Conservation (phyloP, 2,797 vertebrate species). For the Falco concolor region DNA sequence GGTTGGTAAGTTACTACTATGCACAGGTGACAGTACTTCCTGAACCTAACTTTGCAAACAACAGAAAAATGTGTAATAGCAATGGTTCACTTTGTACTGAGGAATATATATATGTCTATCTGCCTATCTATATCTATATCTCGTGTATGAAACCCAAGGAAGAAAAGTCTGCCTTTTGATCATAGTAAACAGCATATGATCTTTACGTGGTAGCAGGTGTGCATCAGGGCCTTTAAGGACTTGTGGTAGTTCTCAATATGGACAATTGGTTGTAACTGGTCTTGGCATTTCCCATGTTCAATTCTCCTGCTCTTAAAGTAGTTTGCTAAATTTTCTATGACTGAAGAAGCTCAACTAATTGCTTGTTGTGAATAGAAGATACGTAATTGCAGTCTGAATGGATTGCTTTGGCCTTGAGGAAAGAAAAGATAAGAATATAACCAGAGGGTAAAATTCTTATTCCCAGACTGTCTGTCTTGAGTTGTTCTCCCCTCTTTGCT, state of each 20-base stretch:
- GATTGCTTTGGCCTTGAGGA: background rate
- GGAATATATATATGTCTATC: accelerated
- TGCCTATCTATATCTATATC: no score
- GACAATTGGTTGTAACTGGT: background rate
- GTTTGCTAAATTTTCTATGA: background rate
- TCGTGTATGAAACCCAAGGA: accelerated
- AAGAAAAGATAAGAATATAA: background rate
- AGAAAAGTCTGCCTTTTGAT: background rate
- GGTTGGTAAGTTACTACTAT: constrained; percentile 74
- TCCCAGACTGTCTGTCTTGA: background rate
- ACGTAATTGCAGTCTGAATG: background rate
- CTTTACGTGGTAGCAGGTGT: background rate
- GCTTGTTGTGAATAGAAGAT: background rate
- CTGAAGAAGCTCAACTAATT: background rate
- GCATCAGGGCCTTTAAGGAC: background rate
- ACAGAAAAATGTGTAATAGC: background rate
- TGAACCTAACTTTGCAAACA: background rate
- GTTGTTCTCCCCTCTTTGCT: background rate
- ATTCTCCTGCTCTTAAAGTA: background rate
- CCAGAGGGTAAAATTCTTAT: background rate
- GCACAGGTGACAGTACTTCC: background rate
- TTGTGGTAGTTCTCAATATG: background rate
- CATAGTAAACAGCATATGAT: accelerated
- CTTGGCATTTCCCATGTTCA: background rate
- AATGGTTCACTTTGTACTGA: background rate